Evolutionary conservation across 2,113 vertebrate genomes (phyloP), one percentile per base, ranked within the genome.

Genomic region (Aviceda subcristata): DNA sequence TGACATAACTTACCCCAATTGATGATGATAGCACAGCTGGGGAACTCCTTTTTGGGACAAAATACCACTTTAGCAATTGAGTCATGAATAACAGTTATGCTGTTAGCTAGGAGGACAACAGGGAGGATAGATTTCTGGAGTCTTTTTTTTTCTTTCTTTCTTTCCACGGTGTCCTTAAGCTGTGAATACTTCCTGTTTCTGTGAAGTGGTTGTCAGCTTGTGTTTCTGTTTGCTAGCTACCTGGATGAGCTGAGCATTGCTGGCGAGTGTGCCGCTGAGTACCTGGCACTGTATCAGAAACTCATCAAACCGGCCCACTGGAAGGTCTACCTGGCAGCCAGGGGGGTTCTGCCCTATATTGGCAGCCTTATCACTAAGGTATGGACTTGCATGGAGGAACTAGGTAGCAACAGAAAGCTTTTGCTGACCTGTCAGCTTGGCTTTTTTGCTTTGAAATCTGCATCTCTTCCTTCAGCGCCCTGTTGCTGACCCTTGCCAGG

Each of bases 331-430:
- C 98, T 99, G 87, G 99, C 99, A 14, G 99, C 99, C 10, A 98
- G 99, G 11, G 99, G 99, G 3, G 99, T 99, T 91, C 98, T 99
- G 91, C 99, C 99, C 39, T 99, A 99, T 7, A 98, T 99, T 7
- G 99, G 99, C 78, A 99, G 99, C 97, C 99, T 99, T 88, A 99
- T 99, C 97, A 99, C 99, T 48, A 99, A 99, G 99, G 99, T 99
- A 98, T 7, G 84, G 57, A 11, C 27, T 27, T 13, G 30, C 43
- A 8, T 59, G 46, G 56, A 91, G 77, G 69, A 87, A 15, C 5
- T 29, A 8, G 34, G 34, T 7, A 56, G 38, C 20, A 27, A 10
- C 26, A 72, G 48, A 45, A 59, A 50, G 50, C 68, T 75, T n/a
- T 27, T 12, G 17, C 48, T 66, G 29, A 39, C 55, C 68, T 45